A percentile compares a stretch with the other conserved stretches of the same genome.
phyloP scores from a whole-genome alignment of 2,113 vertebrate genomes.

The Rhagologus leucostigma region DNA sequence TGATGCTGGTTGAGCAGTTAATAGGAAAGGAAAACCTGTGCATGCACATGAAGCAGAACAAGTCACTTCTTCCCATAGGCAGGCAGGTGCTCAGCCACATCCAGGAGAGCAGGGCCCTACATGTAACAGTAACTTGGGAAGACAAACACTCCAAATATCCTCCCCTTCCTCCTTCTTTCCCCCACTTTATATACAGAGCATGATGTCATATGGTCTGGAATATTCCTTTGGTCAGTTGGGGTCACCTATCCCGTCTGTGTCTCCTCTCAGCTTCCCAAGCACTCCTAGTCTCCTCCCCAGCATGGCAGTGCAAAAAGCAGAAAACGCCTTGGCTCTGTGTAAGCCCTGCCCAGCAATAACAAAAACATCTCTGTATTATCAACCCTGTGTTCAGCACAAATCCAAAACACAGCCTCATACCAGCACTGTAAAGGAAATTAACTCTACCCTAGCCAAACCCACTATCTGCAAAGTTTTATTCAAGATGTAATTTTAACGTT shows the following conservation, averaged over 20 bases:
- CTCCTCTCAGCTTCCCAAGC: background rate
- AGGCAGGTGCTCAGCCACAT: background rate
- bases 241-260: background rate
- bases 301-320: background rate
- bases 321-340: background rate
- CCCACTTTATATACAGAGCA: background rate
- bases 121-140: background rate
- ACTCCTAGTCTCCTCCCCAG: background rate
- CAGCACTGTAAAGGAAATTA: background rate
- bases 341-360: background rate
- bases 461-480: background rate
- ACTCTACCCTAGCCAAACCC: background rate
- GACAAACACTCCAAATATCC: background rate
- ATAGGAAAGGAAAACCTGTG: background rate
- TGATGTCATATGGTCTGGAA: background rate
- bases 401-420: background rate
- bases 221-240: background rate
- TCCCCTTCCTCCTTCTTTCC: background rate
- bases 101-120: background rate
- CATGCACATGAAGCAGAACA: rapidly evolving
- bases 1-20: background rate
- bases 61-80: background rate
- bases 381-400: background rate
- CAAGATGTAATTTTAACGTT: background rate
- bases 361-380: background rate